Conservation (phyloP, 2,888 invertebrate genomes). For the Aethes cnicana region DNA sequence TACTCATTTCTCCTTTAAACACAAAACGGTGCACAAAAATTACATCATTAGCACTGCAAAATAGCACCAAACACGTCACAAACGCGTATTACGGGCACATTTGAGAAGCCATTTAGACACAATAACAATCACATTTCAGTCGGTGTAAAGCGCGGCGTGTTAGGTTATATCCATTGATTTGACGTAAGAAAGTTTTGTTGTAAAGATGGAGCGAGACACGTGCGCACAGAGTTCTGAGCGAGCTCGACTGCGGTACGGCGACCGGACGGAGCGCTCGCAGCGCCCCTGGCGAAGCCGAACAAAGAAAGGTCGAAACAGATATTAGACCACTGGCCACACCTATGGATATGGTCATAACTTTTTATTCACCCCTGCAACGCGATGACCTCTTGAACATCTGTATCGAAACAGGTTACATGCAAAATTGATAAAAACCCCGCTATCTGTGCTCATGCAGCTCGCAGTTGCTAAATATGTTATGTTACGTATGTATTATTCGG, state of each 20-base stretch:
- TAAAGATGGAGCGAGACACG: conserved; percentile 45
- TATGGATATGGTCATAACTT: conserved; percentile 30
- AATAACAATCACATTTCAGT: conserved; percentile 67
- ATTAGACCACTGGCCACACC: conserved; percentile 36
- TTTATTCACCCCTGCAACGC: conserved; percentile 29
- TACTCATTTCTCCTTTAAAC: conserved; percentile 71
- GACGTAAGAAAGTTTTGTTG: conserved; percentile 78
- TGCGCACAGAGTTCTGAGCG: conserved; percentile 42
- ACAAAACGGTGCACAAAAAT: conserved; percentile 59
- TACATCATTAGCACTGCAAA: conserved; percentile 65
- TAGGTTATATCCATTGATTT: conserved; percentile 83
- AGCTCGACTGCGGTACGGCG: conserved; percentile 55
- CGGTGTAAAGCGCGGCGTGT: conserved; percentile 55
- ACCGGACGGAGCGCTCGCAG: conserved; percentile 26
- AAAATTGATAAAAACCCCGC: background rate
- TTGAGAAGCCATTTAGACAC: conserved; percentile 42
- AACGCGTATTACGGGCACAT: conserved; percentile 52
- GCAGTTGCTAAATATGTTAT: no score
- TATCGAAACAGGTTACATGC: conserved; percentile 13
- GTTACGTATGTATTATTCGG: no score
- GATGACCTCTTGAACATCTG: conserved; percentile 20
- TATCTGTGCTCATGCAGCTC: background rate
- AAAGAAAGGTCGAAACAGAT: conserved; percentile 32
- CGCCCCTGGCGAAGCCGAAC: conserved; percentile 34
- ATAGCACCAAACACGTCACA: conserved; percentile 56